Evolutionary conservation across 64 coral and sea anemone genomes (phyloP).

Genomic region (Anthopleura sola): DNA sequence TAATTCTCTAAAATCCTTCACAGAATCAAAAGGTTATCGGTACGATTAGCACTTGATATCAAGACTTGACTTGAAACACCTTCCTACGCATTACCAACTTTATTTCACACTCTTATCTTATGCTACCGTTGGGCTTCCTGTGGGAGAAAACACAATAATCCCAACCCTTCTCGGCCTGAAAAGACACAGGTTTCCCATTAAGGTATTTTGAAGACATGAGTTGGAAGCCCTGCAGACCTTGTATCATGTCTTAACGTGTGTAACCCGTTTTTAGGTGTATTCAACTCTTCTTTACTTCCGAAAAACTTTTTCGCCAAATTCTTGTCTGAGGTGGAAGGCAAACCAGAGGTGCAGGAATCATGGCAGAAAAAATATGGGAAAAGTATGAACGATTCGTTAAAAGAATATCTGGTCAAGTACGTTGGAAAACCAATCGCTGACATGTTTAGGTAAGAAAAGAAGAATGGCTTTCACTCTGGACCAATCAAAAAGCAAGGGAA

Average conservation of each 20-base stretch:
- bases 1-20: constrained; percentile 3
- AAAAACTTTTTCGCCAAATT: background rate
- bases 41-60: background rate
- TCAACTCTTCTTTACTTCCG: background rate
- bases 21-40: background rate
- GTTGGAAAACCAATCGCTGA: constrained; percentile 28
- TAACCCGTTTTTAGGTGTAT: background rate
- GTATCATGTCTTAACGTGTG: background rate
- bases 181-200: no score
- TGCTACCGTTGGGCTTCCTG: no score
- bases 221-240: background rate
- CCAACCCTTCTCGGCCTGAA: no score
- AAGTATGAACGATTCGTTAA: constrained; percentile 43
- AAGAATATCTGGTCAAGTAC: constrained; percentile 31
- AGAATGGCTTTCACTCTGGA: background rate
- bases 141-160: no score
- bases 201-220: no score
- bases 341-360: constrained; percentile 5
- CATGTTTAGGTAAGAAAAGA: constrained; percentile 31
- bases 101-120: no score
- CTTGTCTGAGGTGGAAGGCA: constrained; percentile 29
- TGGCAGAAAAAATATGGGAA: constrained; percentile 40
- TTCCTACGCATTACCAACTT: no score
- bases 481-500: background rate
- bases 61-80: no score